phyloP scores from a whole-genome alignment of 2,797 vertebrate genomes.

The Meriones psammophilus region DNA sequence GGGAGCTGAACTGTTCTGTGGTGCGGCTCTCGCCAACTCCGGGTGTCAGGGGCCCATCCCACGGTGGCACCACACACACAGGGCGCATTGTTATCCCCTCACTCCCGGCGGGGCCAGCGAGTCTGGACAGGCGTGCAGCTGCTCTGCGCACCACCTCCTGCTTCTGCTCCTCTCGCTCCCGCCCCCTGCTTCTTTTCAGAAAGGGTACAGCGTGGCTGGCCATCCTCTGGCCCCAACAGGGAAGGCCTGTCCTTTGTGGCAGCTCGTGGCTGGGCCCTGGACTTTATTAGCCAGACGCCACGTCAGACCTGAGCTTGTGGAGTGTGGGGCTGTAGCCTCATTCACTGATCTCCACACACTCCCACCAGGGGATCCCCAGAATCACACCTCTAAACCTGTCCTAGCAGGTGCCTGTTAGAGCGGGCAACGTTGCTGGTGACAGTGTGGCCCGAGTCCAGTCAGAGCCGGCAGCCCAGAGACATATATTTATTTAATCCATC shows the following conservation, averaged over 20 bases:
- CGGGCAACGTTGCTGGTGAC: background rate
- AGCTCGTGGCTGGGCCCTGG: background rate
- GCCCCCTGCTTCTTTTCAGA: constrained; percentile 28
- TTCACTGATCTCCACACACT: background rate
- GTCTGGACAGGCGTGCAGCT: constrained; percentile 23
- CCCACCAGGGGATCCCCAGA: background rate
- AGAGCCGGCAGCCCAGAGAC: background rate
- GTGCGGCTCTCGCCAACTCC: background rate
- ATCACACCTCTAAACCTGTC: background rate
- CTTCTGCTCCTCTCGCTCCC: constrained; percentile 32
- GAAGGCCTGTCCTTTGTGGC: background rate
- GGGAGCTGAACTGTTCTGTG: background rate
- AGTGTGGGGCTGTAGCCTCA: background rate
- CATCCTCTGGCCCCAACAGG: no score
- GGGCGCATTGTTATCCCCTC: constrained; percentile 43
- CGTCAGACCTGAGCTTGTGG: background rate
- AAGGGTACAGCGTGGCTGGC: background rate
- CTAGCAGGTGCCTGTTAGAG: background rate
- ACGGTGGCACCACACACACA: background rate
- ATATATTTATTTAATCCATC: background rate
- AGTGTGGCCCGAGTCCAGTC: background rate
- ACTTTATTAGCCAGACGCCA: background rate
- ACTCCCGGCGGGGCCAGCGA: background rate
- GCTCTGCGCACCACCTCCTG: constrained; percentile 41
- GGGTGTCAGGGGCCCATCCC: background rate